Base-by-base conservation (phyloP, 37 sponge, comb jelly and placozoan species). In the Eunapius fragilis region DNA sequence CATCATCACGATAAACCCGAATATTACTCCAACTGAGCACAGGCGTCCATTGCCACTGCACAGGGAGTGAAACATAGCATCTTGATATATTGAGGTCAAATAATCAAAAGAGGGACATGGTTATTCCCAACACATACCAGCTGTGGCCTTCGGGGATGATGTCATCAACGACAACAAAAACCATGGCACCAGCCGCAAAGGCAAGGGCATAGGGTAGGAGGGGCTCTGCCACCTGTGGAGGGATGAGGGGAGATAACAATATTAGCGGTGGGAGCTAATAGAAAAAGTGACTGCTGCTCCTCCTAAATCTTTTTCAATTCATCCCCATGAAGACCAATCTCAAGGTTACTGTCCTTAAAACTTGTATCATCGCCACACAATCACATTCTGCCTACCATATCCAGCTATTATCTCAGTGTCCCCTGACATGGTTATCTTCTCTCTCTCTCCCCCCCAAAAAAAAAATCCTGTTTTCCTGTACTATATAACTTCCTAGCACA, bases 181-280 rank as follows among this genome's bases (percentile, higher is more conserved):
- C 92, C 98, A 98, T 98, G 23, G 98, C 98, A 38, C 98, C 98
- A 68, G 96, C 98, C 35, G 98, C 98, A 92, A 98, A 98, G n/a
- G 98, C 84, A 27, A 98, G 88, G 13, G 98, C 95, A 79, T 93
- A 92, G 0, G 98, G 96, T 17, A 98, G 86, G 28, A 96, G 71
- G 25, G 95, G 95, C 71, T 96, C 95, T 78, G 91, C 97, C 24
- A 98, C 58, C 93, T 94, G 76, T 6, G 3, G 32, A 37, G 25
- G 31, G 77, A 30, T 7, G 11, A 14, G 11, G 33, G 9, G 34
- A 37, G 33, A 76, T 37, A 76, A 35, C 4, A 76, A 76, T 14
- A 31, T 3, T n/a, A n/a, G n/a, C n/a, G n/a, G n/a, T n/a, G n/a
- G n/a, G n/a, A n/a, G n/a, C n/a, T n/a, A n/a, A n/a, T n/a, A n/a